phyloP scores from a whole-genome alignment of 2,113 vertebrate genomes.

The Tympanuchus pallidicinctus region DNA sequence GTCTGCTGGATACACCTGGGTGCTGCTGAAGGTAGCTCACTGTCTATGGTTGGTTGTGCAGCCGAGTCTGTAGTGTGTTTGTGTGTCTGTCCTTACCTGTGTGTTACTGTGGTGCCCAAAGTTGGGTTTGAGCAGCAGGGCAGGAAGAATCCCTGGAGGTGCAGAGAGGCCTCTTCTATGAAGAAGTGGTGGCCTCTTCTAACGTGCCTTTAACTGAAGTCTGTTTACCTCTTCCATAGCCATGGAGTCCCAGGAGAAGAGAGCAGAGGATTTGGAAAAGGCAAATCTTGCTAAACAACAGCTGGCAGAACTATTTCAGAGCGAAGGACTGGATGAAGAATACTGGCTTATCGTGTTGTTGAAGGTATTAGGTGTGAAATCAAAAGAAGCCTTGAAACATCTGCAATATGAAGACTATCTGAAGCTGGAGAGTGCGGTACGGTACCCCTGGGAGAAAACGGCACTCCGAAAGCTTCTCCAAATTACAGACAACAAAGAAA shows the following conservation, averaged over 20 bases:
- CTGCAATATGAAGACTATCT: conserved; percentile 26
- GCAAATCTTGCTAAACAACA: not conserved
- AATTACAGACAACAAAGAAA: not conserved
- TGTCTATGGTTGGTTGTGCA: too few species aligned
- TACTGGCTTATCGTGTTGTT: conserved; percentile 56
- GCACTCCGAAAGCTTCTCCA: conserved; percentile 30
- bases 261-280: fast-evolving
- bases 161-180: not conserved
- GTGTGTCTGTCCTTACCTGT: too few species aligned
- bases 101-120: too few species aligned
- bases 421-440: not conserved
- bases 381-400: conserved; percentile 30
- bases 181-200: too few species aligned
- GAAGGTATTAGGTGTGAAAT: not conserved
- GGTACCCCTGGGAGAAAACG: conserved; percentile 3
- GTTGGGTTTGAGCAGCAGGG: too few species aligned
- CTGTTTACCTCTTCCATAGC: conserved; percentile 1
- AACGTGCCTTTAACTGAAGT: not conserved
- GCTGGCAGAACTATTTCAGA: conserved; percentile 17
- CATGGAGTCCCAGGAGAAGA: not conserved
- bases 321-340: conserved; percentile 5
- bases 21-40: too few species aligned
- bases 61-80: too few species aligned
- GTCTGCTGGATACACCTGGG: too few species aligned
- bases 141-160: not conserved